Evolutionary conservation across 2,113 vertebrate species (phyloP).

Genomic region (Promerops cafer): DNA sequence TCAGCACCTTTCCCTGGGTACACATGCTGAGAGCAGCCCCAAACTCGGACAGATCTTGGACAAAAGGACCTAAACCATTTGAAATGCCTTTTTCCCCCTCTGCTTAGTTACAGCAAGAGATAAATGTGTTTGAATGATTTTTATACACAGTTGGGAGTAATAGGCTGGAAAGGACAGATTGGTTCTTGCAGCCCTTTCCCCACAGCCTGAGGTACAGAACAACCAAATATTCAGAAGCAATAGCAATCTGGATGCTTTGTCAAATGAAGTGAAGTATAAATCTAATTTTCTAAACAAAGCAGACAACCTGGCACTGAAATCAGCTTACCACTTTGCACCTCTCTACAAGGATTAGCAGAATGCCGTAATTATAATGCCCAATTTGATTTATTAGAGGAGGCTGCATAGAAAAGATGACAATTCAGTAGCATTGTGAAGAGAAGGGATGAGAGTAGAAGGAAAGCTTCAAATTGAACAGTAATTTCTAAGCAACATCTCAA

Average conservation of each 20-base stretch:
- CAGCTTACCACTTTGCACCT: constrained; percentile 49
- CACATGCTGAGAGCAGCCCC: neutral
- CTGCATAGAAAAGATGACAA: constrained; percentile 17
- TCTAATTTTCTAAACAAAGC: constrained; percentile 59
- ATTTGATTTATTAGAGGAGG: constrained; percentile 56
- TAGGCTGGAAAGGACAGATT: neutral
- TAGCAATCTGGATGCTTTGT: neutral
- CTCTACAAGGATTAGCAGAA: constrained; percentile 51
- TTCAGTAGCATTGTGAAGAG: neutral
- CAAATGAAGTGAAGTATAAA: constrained; percentile 25
- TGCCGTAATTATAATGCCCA: constrained; percentile 56
- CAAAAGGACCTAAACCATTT: neutral
- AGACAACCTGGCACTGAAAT: constrained; percentile 56
- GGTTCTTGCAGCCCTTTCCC: neutral
- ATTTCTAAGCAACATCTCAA: constrained; percentile 33
- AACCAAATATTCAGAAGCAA: neutral
- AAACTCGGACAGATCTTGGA: neutral
- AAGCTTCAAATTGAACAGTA: constrained; percentile 20
- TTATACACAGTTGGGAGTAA: neutral
- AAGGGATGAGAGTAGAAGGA: neutral
- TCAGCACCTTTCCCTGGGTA: neutral
- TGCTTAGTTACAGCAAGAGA: neutral
- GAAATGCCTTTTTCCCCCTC: neutral
- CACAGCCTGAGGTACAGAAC: neutral
- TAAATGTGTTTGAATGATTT: neutral